Evolutionary conservation across 1,140 invertebrate species (phyloP), one percentile per base, ranked within the genome.

Genomic region (Papilio glaucus): DNA sequence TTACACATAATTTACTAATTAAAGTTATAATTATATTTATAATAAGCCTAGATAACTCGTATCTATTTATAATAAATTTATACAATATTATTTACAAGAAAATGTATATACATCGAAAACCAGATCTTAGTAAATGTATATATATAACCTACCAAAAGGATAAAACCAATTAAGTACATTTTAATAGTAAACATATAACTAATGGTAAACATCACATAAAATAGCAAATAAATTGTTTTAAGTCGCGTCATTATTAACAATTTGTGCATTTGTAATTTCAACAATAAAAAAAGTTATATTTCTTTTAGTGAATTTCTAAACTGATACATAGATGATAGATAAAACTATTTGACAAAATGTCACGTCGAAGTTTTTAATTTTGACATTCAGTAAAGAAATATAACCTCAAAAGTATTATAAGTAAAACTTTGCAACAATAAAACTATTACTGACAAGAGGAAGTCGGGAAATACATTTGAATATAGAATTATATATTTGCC

Each of bases 121-220:
- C 84, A 88, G 86, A 86, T 86, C 84, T 83, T 70, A 49, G 77
- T 72, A 77, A 75, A 70, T 33, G 21, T 24, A 76, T 76, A 75
- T 29, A 80, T 71, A 72, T 72, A n/a, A n/a, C n/a, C n/a, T n/a
- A n/a, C n/a, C n/a, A 79, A 78, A 77, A 72, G 57, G 71, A 76
- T 72, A 72, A 78, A 79, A 74, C 73, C 73, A 81, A 78, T 61
- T 76, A 85, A 75, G 71, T 78, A 81, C 73, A 74, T 76, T 72
- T 74, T 77, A 77, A 61, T 72, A 72, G 75, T 77, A 65, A 84
- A 71, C 62, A 70, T 77, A 75, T 73, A 78, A 83, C 84, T 91
- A 90, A 80, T 90, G 89, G 89, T 90, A 87, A 91, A 86, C 87
- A 86, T 91, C 81, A 84, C 82, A 83, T 72, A 79, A 73, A 74